These are phyloP conservation scores for Thalpophila matura DNA, from an alignment of 2,888 invertebrate species.

Conservation along the genomic window DNA sequence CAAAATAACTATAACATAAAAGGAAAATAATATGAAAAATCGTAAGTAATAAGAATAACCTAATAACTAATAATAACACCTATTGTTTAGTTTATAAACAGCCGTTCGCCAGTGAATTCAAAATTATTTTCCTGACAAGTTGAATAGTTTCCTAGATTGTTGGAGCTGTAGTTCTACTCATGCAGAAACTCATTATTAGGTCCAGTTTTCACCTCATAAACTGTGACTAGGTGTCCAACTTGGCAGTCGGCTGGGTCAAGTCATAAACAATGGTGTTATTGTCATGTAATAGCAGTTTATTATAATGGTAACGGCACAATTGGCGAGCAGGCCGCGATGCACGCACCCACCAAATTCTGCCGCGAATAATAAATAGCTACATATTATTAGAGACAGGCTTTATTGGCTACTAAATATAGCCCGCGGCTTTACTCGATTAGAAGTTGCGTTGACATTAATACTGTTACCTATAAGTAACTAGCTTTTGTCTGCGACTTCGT, in stretches of 20 bases:
- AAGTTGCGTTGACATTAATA: not conserved
- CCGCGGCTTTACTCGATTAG: not conserved
- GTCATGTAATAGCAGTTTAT: slow-evolving; percentile 32
- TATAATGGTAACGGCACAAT: slow-evolving; percentile 38
- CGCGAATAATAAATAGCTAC: slow-evolving; percentile 44
- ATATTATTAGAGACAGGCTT: slow-evolving; percentile 18
- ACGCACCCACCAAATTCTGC: slow-evolving; percentile 42
- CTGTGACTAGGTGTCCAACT: not conserved
- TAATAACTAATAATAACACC: too few species aligned
- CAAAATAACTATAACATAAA: too few species aligned
- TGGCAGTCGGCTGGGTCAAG: slow-evolving; percentile 7
- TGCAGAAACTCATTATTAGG: too few species aligned
- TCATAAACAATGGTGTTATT: slow-evolving; percentile 38
- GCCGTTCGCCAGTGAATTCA: too few species aligned
- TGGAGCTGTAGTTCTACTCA: too few species aligned
- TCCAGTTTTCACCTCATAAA: slow-evolving; percentile 4
- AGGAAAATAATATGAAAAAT: too few species aligned
- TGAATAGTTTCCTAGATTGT: too few species aligned
- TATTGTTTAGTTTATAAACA: too few species aligned
- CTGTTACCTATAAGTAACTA: too few species aligned
- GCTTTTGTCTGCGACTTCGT: too few species aligned
- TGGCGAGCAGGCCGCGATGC: slow-evolving; percentile 7
- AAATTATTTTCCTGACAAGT: too few species aligned
- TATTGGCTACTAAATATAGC: slow-evolving; percentile 3
- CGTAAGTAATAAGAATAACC: too few species aligned